Evolutionary conservation across 2,797 vertebrate species (phyloP).

Genomic region (Lycodopsis pacificus): DNA sequence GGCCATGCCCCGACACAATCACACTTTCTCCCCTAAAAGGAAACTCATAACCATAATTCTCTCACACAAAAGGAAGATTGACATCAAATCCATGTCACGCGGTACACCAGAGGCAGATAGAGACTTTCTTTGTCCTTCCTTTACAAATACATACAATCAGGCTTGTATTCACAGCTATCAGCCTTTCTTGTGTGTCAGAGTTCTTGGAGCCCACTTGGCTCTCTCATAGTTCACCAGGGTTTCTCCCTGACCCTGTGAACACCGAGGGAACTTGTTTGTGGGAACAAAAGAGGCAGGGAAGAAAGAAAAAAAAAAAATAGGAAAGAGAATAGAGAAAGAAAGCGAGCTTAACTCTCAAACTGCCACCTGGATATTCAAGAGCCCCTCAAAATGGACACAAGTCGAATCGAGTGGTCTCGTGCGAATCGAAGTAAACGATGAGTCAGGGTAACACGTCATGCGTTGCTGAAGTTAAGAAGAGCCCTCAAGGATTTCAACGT

Average conservation of each 20-base stretch:
- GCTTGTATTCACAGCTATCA: conserved; percentile 51
- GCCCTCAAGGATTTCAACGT: not conserved
- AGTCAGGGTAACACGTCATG: not conserved
- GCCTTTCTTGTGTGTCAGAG: conserved; percentile 22
- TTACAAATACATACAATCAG: conserved; percentile 62
- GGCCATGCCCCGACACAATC: not conserved
- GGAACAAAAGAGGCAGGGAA: conserved; percentile 12
- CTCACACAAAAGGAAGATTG: conserved; percentile 43
- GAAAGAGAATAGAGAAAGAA: not conserved
- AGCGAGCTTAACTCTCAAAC: conserved; percentile 3
- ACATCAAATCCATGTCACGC: conserved; percentile 53
- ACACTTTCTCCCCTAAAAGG: conserved; percentile 2
- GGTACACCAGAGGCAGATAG: conserved; percentile 35
- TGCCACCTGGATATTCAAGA: conserved; percentile 40
- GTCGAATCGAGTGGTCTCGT: not conserved
- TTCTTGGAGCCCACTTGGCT: conserved; percentile 34
- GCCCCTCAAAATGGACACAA: conserved; percentile 3
- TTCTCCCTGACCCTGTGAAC: conserved; percentile 27
- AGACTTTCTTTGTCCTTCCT: conserved; percentile 45
- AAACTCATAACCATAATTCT: conserved; percentile 48
- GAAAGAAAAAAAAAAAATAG: not conserved
- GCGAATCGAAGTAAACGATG: conserved; percentile 27
- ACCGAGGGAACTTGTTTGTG: not conserved
- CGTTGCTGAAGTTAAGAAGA: conserved; percentile 12
- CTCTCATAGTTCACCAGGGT: conserved; percentile 20